Conservation (phyloP, 2,888 invertebrate genomes). For the Eilema caniola region DNA sequence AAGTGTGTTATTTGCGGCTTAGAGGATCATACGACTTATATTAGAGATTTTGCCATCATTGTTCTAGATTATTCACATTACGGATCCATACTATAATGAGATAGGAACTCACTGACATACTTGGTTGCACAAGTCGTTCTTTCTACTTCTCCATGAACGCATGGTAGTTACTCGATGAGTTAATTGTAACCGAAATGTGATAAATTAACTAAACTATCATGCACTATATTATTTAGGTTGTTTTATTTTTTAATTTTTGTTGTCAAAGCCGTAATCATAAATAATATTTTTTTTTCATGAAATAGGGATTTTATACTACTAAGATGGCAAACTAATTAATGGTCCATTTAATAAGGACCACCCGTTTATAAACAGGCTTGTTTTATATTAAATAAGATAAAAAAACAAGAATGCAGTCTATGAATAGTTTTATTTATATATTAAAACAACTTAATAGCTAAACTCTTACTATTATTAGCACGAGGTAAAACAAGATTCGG, state of each 20-base stretch:
- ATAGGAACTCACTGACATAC: not conserved
- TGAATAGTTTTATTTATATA: not conserved
- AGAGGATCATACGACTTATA: not conserved
- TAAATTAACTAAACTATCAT: not conserved
- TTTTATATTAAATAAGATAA: too few species aligned
- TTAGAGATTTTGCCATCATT: not conserved
- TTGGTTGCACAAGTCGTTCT: not conserved
- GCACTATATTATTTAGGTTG: too few species aligned
- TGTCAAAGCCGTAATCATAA: too few species aligned
- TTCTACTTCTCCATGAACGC: not conserved
- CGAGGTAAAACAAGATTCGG: not conserved
- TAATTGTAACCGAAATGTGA: not conserved
- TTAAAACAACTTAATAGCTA: too few species aligned
- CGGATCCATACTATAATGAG: not conserved
- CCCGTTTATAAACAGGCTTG: too few species aligned
- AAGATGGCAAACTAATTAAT: too few species aligned
- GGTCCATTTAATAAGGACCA: too few species aligned
- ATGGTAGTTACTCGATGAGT: not conserved
- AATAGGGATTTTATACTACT: too few species aligned
- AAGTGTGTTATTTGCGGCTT: slow-evolving; percentile 13
- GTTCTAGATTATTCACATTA: not conserved
- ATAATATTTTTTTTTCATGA: too few species aligned
- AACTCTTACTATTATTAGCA: not conserved
- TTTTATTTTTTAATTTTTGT: too few species aligned
- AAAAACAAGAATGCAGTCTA: too few species aligned